Evolutionary conservation across 2,113 vertebrate genomes (phyloP).

Genomic region (Calonectris borealis): DNA sequence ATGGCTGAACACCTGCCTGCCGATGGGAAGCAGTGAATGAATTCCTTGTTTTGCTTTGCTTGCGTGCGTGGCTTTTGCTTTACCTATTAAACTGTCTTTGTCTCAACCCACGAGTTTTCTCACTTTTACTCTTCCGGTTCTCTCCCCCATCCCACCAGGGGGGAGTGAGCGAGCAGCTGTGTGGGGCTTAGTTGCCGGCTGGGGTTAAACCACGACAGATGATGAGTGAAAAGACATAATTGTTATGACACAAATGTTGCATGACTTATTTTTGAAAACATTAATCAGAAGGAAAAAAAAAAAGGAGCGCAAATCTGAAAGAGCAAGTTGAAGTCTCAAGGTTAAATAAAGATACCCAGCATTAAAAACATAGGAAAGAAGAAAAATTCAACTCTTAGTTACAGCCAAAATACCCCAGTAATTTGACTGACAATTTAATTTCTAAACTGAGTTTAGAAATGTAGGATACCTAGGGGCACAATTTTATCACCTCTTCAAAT

Average conservation of each 20-base stretch:
- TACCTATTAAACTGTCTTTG: too few relatives aligned
- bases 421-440: conserved; percentile 21
- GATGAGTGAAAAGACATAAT: conserved; percentile 44
- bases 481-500: neutral
- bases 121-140: too few relatives aligned
- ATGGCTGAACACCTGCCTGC: too few relatives aligned
- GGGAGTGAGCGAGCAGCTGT: too few relatives aligned
- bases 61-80: too few relatives aligned
- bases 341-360: conserved; percentile 41
- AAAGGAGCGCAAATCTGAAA: neutral
- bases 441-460: conserved; percentile 44
- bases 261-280: conserved; percentile 12
- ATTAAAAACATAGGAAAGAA: conserved; percentile 13
- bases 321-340: conserved; percentile 13
- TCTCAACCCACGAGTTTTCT: too few relatives aligned
- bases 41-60: too few relatives aligned
- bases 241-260: conserved; percentile 3
- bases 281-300: neutral
- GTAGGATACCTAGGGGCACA: conserved; percentile 3
- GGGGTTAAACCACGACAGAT: neutral
- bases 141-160: too few relatives aligned
- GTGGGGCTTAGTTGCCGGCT: too few relatives aligned
- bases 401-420: neutral
- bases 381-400: conserved; percentile 11
- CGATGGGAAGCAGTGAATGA: too few relatives aligned